Percentiles rank a stretch among this genome's conserved stretches.
Evolutionary conservation across 2,113 vertebrate species (phyloP).

Genomic region (Macroglossus sobrinus): DNA sequence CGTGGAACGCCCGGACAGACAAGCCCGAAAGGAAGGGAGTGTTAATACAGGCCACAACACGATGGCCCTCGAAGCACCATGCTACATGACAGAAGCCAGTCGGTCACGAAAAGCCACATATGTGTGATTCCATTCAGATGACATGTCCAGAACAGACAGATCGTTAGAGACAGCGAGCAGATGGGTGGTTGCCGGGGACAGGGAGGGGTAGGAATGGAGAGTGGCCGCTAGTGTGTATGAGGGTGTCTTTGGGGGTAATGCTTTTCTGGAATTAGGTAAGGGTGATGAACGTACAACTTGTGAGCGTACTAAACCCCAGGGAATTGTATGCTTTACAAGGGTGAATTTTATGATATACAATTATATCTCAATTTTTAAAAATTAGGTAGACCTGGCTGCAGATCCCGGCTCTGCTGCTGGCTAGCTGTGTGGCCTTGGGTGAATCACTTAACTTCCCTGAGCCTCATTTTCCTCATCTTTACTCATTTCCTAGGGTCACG

Average conservation of each 20-base stretch:
- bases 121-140: not conserved
- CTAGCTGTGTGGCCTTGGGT: not conserved
- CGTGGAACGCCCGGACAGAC: not conserved
- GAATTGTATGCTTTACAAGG: not conserved
- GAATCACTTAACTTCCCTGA: not conserved
- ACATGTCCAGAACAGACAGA: not conserved
- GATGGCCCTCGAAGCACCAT: not conserved
- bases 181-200: no score
- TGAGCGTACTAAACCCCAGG: not conserved
- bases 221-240: not conserved
- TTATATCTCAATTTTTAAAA: not conserved
- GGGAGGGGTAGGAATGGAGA: not conserved
- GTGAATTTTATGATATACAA: not conserved
- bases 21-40: not conserved
- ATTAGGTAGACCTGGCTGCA: not conserved
- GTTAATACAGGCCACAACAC: fast-evolving
- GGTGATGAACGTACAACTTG: not conserved
- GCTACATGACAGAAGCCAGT: not conserved
- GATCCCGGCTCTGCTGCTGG: not conserved
- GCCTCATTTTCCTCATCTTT: not conserved
- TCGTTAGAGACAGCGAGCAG: not conserved
- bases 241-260: not conserved
- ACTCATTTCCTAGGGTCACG: not conserved
- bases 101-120: not conserved
- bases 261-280: not conserved